phyloP scores from a whole-genome alignment of 2,888 invertebrate species.

The Corbicula japonica region DNA sequence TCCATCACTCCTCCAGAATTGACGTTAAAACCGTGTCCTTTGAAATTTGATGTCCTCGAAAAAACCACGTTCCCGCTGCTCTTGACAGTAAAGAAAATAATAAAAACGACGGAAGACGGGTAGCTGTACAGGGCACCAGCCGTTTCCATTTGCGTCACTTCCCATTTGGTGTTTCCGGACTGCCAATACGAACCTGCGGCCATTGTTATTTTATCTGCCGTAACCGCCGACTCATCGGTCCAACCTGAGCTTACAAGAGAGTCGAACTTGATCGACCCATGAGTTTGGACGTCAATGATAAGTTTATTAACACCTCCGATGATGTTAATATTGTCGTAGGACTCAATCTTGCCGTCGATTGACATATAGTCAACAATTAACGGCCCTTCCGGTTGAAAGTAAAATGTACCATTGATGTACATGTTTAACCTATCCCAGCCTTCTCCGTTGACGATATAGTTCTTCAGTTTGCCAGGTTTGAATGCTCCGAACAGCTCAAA shows the following conservation, averaged over 20 bases:
- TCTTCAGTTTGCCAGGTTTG: slow-evolving; percentile 61
- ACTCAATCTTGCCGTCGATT: slow-evolving; percentile 58
- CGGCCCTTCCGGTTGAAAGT: slow-evolving; percentile 64
- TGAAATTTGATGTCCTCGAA: slow-evolving; percentile 41
- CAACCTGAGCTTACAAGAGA: slow-evolving; percentile 48
- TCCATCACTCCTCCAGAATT: slow-evolving; percentile 52
- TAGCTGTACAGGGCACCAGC: slow-evolving; percentile 52
- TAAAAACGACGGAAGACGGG: slow-evolving; percentile 45
- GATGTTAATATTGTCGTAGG: slow-evolving; percentile 56
- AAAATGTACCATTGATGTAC: slow-evolving; percentile 52
- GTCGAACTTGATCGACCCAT: slow-evolving; percentile 57
- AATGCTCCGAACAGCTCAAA: slow-evolving; percentile 65
- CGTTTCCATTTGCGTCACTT: slow-evolving; percentile 36
- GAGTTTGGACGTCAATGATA: slow-evolving; percentile 39
- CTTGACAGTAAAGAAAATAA: slow-evolving; percentile 42
- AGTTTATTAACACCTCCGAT: slow-evolving; percentile 30
- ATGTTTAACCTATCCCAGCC: slow-evolving; percentile 70
- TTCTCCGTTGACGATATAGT: slow-evolving; percentile 35
- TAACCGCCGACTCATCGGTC: slow-evolving; percentile 46
- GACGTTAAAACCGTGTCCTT: slow-evolving; percentile 46
- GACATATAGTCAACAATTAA: slow-evolving; percentile 62
- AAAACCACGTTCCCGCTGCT: slow-evolving; percentile 56
- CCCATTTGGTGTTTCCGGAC: slow-evolving; percentile 60
- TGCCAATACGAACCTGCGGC: slow-evolving; percentile 50
- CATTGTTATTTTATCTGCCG: slow-evolving; percentile 44